Base-by-base conservation (phyloP, 1,140 invertebrate species). In the Cataglyphis hispanica region DNA sequence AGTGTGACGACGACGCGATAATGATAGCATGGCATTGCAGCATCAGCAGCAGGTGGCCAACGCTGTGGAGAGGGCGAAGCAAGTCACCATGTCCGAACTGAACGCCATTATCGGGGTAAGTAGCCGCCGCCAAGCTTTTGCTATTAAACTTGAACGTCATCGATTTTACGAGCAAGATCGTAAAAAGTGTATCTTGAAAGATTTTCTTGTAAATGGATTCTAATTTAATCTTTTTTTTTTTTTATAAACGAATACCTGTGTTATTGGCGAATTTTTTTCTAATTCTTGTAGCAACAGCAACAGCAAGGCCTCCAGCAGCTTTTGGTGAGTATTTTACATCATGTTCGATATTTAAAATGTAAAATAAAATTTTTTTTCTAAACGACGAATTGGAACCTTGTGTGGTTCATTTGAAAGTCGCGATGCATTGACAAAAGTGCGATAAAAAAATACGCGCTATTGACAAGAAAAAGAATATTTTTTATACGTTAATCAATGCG, bases 21-120 rank as follows among this genome's bases (percentile, higher is more conserved):
- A 95, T 94, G 92, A 94, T 94, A 95, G 94, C 93, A 92, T 94
- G 93, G 93, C 90, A 74, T 95, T 95, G 91, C 93, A 95, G 96
- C 98, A 99, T 94, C 98, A 99, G 94, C 98, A 98, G 94, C 98
- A 99, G 96, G 98, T 99, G 77, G 98, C 98, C 16, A 97, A 97
- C 86, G 98, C 98, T 4, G 98, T 99, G 37, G 98, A 99, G 92
- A 96, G 98, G 94, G 98, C 98, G 56, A 99, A 99, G 95, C 98
- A 99, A 96, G 98, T 99, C 88, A 99, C 98, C 87, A 98, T 99
- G 97, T 97, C 98, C 60, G 98, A 99, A 96, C 96, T 99, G 86
- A 99, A 98, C 95, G 97, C 97, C 89, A 98, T 98, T 92, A 98
- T 98, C 92, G 97, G 97, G 96, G 97, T 98, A 96, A 97, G 97